These are phyloP conservation scores for Rhegmatorhina hoffmannsi DNA, from an alignment of 2,113 vertebrate genomes.

Conservation along the genomic window DNA sequence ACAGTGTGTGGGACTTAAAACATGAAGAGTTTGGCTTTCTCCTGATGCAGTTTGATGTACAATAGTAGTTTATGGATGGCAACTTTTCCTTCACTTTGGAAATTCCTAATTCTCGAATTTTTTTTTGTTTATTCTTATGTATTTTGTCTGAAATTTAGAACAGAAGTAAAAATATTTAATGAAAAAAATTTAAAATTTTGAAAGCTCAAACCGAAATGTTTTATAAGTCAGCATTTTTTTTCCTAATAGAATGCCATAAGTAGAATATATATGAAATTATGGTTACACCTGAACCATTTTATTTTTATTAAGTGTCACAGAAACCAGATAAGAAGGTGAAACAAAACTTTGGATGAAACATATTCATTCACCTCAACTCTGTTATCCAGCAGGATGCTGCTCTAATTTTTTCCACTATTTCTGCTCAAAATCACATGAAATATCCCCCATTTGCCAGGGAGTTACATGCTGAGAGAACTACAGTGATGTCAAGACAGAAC, in stretches of 20 bases:
- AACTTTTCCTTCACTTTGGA: not conserved
- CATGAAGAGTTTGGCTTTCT: not conserved
- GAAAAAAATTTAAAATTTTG: not conserved
- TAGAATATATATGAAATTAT: not conserved
- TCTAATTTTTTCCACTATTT: not conserved
- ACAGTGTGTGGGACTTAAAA: not conserved
- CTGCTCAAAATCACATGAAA: not conserved
- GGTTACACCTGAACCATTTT: not conserved
- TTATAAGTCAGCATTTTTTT: not conserved
- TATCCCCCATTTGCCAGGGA: not conserved
- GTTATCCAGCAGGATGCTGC: not conserved
- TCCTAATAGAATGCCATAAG: not conserved
- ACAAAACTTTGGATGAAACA: not conserved
- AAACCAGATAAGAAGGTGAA: not conserved
- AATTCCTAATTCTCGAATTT: not conserved
- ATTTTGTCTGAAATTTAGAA: not conserved
- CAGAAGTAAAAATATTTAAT: not conserved
- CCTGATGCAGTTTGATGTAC: not conserved
- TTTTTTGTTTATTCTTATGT: not conserved
- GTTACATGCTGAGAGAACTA: not conserved
- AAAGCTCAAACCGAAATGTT: not conserved
- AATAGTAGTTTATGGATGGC: not conserved
- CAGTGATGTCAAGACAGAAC: not conserved
- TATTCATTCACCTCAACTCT: not conserved
- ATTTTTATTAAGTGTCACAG: not conserved